Evolutionary conservation across 1,140 invertebrate genomes (phyloP).

Genomic region (Drosophila cardini): DNA sequence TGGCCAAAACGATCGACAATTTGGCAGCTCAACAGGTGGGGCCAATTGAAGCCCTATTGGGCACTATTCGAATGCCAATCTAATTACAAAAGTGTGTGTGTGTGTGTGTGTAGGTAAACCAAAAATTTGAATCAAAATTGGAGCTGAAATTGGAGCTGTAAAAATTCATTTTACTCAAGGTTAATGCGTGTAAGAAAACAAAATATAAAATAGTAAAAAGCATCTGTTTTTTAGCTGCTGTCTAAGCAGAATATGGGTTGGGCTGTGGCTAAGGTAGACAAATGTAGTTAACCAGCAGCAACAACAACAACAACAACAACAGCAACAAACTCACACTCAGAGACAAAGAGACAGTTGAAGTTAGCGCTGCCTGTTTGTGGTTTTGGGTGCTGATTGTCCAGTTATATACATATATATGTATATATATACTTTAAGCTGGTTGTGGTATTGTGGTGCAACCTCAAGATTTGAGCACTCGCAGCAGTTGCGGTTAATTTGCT

Average conservation of each 20-base stretch:
- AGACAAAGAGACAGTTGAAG: slow-evolving; percentile 35
- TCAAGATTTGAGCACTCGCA: slow-evolving; percentile 44
- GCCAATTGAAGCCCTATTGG: neutral
- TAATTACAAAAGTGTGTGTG: slow-evolving; percentile 36
- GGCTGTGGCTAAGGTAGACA: slow-evolving; percentile 39
- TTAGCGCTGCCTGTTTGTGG: slow-evolving; percentile 12
- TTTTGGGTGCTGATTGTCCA: slow-evolving; percentile 62
- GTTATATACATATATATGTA: slow-evolving; percentile 21
- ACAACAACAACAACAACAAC: neutral
- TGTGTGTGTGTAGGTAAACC: slow-evolving; percentile 19
- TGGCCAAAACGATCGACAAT: slow-evolving; percentile 16
- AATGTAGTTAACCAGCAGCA: slow-evolving; percentile 24
- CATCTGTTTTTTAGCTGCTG: slow-evolving; percentile 33
- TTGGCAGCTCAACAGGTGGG: slow-evolving; percentile 6
- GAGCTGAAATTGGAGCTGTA: slow-evolving; percentile 24
- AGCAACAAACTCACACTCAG: neutral
- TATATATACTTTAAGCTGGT: slow-evolving; percentile 23
- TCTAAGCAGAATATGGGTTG: slow-evolving; percentile 69
- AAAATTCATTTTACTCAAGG: slow-evolving; percentile 68
- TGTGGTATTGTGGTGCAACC: slow-evolving; percentile 66
- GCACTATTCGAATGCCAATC: slow-evolving; percentile 18
- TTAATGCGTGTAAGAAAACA: slow-evolving; percentile 72
- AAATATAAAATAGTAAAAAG: slow-evolving; percentile 15
- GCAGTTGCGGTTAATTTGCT: slow-evolving; percentile 79
- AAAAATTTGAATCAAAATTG: slow-evolving; percentile 45